These are phyloP conservation scores for Steinernema carpocapsae DNA, from an alignment of 2,888 invertebrate genomes.

Conservation along the genomic window DNA sequence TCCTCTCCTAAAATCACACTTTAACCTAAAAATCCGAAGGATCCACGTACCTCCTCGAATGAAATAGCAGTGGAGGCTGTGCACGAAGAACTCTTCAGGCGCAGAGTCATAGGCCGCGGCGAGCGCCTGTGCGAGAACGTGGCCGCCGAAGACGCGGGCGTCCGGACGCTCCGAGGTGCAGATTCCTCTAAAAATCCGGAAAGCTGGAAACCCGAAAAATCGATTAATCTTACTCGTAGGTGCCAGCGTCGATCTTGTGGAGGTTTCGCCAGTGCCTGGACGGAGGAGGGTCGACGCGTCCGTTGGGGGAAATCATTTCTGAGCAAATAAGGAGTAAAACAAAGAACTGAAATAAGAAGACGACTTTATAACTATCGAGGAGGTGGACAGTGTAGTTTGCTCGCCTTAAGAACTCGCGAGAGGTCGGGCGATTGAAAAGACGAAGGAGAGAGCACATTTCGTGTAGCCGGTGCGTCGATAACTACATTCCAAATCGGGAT, in stretches of 20 bases:
- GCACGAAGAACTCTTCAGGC: slow-evolving; percentile 58
- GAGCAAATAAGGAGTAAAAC: not conserved
- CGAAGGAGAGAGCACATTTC: not conserved
- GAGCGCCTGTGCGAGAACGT: slow-evolving; percentile 56
- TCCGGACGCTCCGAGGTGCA: slow-evolving; percentile 55
- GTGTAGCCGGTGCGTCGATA: slow-evolving; percentile 4
- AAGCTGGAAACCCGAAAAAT: not conserved
- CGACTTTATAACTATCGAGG: slow-evolving; percentile 2
- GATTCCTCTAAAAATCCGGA: slow-evolving; percentile 49
- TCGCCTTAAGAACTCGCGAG: not conserved
- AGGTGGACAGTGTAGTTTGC: not conserved
- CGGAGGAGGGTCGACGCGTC: slow-evolving; percentile 6
- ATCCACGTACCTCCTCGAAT: slow-evolving; percentile 51
- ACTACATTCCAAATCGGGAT: not conserved
- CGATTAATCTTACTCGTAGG: slow-evolving; percentile 48
- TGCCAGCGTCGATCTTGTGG: slow-evolving; percentile 51
- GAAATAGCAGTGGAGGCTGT: slow-evolving; percentile 61
- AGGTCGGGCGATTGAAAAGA: no score
- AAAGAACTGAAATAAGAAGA: not conserved
- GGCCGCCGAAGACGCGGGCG: slow-evolving; percentile 58
- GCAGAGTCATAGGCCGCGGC: slow-evolving; percentile 58
- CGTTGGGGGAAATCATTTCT: not conserved
- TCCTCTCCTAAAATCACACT: slow-evolving; percentile 48
- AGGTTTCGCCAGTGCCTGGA: slow-evolving; percentile 52
- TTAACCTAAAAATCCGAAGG: not conserved